Evolutionary conservation across 2,888 invertebrate genomes (phyloP), one percentile per base, ranked within the genome.

Genomic region (Ecliptopera silaceata): DNA sequence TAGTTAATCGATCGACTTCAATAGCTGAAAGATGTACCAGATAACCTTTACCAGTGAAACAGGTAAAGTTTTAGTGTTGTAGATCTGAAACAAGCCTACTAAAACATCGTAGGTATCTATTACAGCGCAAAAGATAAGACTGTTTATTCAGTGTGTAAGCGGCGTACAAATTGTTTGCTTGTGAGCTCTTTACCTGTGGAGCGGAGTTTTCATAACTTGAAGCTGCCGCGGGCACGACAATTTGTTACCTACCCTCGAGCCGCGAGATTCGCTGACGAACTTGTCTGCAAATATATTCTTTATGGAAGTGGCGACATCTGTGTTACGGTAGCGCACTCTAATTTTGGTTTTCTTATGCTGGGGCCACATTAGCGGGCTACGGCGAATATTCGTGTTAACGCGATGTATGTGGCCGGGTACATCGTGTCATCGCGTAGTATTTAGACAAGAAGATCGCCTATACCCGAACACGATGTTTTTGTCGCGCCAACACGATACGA

Each of bases 161-260:
- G 79, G 75, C 68, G 80, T 78, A 85, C 86, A 90, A 90, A 88
- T 88, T 89, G 88, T 88, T 89, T 87, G 80, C 84, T 71, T 66
- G 71, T 70, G 69, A 75, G 75, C 74, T 80, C 80, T 78, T 80
- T 87, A 87, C 88, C 88, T 89, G 84, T 74, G 73, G 74, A 74
- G 70, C 69, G 64, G 71, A 77, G 87, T 86, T 87, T 85, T 86
- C 88, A 87, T 88, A 87, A 88, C 83, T 79, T 71, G 64, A 65
- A 74, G 76, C 78, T 72, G 84, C 88, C 86, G 74, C 77, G 66
- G 84, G 88, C 86, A 70, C 63, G 85, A 86, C 88, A 88, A 87
- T 87, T 86, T 85, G 81, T 79, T 75, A 79, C 76, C 75, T n/a
- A 77, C 73, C 59, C 65, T 51, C 77, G 74, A 74, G 72, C 64